Conservation (phyloP, 92 coral and sea anemone genomes). For the Heteractis magnifica region DNA sequence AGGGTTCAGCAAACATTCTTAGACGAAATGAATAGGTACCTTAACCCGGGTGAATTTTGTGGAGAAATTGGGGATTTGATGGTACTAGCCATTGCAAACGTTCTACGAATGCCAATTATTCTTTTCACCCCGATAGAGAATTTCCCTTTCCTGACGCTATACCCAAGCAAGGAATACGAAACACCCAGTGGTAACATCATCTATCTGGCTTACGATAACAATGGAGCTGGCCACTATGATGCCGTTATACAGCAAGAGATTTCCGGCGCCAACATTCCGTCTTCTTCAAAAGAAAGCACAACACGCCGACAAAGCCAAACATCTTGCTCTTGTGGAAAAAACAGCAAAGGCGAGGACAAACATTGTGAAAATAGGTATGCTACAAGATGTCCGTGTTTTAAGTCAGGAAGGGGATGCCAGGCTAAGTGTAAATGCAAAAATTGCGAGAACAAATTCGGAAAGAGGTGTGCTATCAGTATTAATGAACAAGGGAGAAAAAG, state of each 20-base stretch:
- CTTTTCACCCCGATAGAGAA: conserved; percentile 30
- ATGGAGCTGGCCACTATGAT: conserved; percentile 54
- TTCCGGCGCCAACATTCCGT: not conserved
- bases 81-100: conserved; percentile 48
- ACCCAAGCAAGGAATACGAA: conserved; percentile 26
- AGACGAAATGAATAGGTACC: conserved; percentile 32
- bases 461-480: not conserved
- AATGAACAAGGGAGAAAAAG: conserved; percentile 16
- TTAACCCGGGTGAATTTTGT: conserved; percentile 44
- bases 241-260: conserved; percentile 20
- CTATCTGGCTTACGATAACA: conserved; percentile 16
- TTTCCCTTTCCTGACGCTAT: conserved; percentile 36
- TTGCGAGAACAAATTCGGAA: conserved; percentile 45
- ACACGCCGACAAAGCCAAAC: not conserved
- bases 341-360: conserved; percentile 34
- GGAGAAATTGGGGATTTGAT: conserved; percentile 52
- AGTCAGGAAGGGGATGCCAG: conserved; percentile 26
- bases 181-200: conserved; percentile 9
- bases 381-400: conserved; percentile 57
- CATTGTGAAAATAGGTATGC: conserved; percentile 42
- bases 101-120: conserved; percentile 23
- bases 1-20: conserved; percentile 19
- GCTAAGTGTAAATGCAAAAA: conserved; percentile 45
- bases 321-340: conserved; percentile 53
- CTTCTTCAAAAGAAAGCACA: not conserved